A percentile compares a stretch with the other conserved stretches of the same genome.
Evolutionary conservation across 2,888 invertebrate genomes (phyloP).

Genomic region (Oxyscelio sp.): DNA sequence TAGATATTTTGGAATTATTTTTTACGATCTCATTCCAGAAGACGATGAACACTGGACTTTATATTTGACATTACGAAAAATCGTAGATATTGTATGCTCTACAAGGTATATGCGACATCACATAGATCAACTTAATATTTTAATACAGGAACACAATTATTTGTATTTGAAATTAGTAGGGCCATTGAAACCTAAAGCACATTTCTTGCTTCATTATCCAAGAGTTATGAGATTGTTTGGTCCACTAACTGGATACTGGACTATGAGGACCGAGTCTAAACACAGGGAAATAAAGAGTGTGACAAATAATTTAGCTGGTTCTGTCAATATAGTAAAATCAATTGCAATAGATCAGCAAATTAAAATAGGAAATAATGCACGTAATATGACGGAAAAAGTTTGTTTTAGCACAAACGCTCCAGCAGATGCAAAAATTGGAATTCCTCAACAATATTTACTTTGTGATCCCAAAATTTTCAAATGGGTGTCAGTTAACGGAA

Average conservation of each 20-base stretch:
- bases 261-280: conserved; percentile 51
- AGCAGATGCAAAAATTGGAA: background rate
- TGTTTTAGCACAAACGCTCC: conserved; percentile 1
- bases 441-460: background rate
- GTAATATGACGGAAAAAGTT: conserved; percentile 7
- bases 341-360: conserved; percentile 37
- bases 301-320: conserved; percentile 32
- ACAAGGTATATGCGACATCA: conserved; percentile 18
- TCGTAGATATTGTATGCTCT: conserved; percentile 36
- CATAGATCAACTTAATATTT: conserved; percentile 17
- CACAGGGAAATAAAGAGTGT: conserved; percentile 37
- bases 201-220: conserved; percentile 42
- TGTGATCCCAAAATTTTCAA: background rate
- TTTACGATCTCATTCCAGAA: conserved; percentile 34
- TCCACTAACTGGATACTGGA: conserved; percentile 28
- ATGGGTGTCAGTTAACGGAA: conserved; percentile 14
- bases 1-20: conserved; percentile 47
- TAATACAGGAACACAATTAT: conserved; percentile 46
- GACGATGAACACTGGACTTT: conserved; percentile 45
- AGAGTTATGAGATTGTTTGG: conserved; percentile 32
- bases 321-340: conserved; percentile 33
- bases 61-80: conserved; percentile 44
- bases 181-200: conserved; percentile 38
- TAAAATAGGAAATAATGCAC: conserved; percentile 23
- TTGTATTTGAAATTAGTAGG: conserved; percentile 39